Evolutionary conservation across 2,113 vertebrate genomes (phyloP).

Genomic region (Emydocephalus ijimae): DNA sequence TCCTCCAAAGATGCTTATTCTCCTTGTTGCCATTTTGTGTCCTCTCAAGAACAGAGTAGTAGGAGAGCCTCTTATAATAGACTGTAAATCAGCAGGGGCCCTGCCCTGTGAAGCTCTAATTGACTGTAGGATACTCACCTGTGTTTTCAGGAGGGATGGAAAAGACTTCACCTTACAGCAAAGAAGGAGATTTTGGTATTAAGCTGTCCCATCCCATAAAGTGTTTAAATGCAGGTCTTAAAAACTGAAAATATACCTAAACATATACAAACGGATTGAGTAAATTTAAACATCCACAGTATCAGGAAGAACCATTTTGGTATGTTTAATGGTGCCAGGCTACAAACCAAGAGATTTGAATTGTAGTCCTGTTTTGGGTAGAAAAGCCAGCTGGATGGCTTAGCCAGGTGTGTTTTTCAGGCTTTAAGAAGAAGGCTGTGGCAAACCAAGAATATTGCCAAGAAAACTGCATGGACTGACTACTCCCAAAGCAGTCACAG

Average conservation of each 20-base stretch:
- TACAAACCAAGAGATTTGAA: neutral
- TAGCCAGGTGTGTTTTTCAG: neutral
- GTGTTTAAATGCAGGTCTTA: neutral
- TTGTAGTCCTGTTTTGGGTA: neutral
- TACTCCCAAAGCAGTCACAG: neutral
- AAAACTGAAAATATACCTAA: neutral
- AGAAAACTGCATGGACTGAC: neutral
- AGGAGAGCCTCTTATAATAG: neutral
- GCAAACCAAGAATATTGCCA: neutral
- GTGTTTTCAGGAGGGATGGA: neutral
- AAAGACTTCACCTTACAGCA: neutral
- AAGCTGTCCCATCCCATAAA: neutral
- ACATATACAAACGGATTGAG: neutral
- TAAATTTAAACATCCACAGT: neutral
- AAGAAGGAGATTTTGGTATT: neutral
- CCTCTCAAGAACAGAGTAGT: neutral
- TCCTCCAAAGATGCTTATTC: neutral
- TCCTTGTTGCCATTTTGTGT: neutral
- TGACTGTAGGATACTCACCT: neutral
- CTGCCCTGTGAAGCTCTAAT: conserved; percentile 5
- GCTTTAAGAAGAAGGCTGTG: neutral
- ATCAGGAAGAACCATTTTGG: neutral
- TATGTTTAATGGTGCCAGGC: neutral
- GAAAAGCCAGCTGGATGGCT: neutral
- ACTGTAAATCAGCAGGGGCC: neutral